These are phyloP conservation scores for Brassicogethes aeneus DNA, from an alignment of 2,888 invertebrate species.

Conservation along the genomic window DNA sequence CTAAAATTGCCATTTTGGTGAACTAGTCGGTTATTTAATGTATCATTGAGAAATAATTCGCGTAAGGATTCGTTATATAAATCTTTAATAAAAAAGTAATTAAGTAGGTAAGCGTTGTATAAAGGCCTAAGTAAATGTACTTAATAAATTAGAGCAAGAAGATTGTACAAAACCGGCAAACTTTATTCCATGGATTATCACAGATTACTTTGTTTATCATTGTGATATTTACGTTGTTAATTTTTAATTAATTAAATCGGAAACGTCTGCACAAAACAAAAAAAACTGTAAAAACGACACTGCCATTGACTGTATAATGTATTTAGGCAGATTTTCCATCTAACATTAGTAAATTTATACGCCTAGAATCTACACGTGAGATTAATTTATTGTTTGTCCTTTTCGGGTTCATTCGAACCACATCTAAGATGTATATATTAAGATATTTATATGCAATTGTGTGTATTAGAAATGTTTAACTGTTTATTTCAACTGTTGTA, in stretches of 20 bases:
- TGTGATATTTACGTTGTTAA: slow-evolving; percentile 20
- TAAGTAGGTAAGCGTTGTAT: too few species aligned
- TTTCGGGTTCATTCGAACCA: slow-evolving; percentile 6
- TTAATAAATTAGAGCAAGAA: too few species aligned
- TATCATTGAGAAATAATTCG: too few species aligned
- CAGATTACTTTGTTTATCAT: slow-evolving; percentile 7
- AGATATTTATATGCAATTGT: slow-evolving; percentile 15
- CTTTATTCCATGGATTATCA: background rate
- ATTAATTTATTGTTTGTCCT: background rate
- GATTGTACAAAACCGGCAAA: too few species aligned
- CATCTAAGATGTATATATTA: slow-evolving; percentile 22
- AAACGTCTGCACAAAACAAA: slow-evolving; percentile 30
- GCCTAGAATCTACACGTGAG: slow-evolving; percentile 12
- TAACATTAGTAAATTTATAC: slow-evolving; percentile 21
- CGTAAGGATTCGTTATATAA: too few species aligned
- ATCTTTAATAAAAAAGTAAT: too few species aligned
- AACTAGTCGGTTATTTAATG: too few species aligned
- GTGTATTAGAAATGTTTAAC: slow-evolving; percentile 18
- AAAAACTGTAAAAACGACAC: slow-evolving; percentile 32
- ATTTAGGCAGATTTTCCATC: slow-evolving; percentile 36
- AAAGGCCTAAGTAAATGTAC: too few species aligned
- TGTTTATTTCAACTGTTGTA: slow-evolving; percentile 22
- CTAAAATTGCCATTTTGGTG: too few species aligned
- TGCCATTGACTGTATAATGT: slow-evolving; percentile 34
- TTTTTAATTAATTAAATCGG: slow-evolving; percentile 8